These are phyloP conservation scores for Ceyx margarethae DNA, from an alignment of 2,113 vertebrate genomes.

Conservation along the genomic window DNA sequence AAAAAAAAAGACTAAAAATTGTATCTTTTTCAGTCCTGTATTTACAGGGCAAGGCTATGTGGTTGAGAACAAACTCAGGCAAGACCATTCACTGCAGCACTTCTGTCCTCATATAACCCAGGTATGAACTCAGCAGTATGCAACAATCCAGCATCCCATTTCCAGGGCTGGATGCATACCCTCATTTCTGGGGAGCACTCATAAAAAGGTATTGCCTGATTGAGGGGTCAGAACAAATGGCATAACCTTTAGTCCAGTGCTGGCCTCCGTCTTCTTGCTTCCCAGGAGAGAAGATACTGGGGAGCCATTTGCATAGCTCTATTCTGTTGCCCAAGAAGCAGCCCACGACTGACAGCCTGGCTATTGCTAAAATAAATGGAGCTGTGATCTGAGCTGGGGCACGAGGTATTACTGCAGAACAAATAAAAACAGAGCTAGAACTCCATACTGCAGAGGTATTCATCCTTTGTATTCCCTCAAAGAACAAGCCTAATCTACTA, in stretches of 20 bases:
- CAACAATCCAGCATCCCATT: not conserved
- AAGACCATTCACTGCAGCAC: not conserved
- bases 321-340: not conserved
- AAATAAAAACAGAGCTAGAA: constrained; percentile 34
- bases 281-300: not conserved
- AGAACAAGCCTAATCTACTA: constrained; percentile 21
- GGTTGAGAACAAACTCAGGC: not conserved
- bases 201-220: not conserved
- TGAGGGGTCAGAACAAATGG: not conserved
- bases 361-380: not conserved
- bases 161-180: not conserved
- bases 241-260: not conserved
- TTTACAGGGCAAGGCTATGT: not conserved
- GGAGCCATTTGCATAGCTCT: not conserved
- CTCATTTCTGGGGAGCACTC: not conserved
- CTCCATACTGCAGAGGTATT: not conserved
- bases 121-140: not conserved
- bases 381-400: not conserved
- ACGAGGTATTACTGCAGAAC: not conserved
- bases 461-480: not conserved
- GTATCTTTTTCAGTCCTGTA: not conserved
- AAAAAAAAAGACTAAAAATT: not conserved
- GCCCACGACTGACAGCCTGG: not conserved
- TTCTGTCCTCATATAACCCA: not conserved
- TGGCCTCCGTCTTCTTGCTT: not conserved